Evolutionary conservation across 2,888 invertebrate genomes (phyloP).

Genomic region (Euproctis similis): DNA sequence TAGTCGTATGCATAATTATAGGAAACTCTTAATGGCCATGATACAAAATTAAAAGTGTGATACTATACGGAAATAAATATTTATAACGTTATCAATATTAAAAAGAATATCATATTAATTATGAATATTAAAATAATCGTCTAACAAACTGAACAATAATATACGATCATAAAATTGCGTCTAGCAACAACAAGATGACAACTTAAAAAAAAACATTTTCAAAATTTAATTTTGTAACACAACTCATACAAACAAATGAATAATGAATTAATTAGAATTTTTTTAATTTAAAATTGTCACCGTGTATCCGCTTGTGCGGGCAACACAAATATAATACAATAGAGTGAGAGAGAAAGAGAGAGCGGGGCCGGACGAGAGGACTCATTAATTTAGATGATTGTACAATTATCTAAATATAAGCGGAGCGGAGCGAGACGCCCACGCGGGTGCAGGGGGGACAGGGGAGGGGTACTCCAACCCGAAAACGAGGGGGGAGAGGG

Average conservation of each 20-base stretch:
- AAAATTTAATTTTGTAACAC: constrained; percentile 12
- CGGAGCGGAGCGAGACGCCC: constrained; percentile 71
- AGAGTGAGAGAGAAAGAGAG: no score
- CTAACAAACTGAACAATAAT: no score
- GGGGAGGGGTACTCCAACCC: constrained; percentile 68
- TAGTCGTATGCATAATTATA: no score
- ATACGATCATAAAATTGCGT: no score
- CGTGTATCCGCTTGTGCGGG: constrained; percentile 50
- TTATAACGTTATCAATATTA: no score
- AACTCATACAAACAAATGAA: constrained; percentile 25
- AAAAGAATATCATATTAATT: no score
- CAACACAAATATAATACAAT: constrained; percentile 65
- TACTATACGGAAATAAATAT: no score
- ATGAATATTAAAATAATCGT: no score
- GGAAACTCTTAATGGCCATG: no score
- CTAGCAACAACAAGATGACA: no score
- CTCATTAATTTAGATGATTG: constrained; percentile 77
- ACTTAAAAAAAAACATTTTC: no score
- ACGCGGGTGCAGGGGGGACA: constrained; percentile 56
- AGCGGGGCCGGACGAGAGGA: constrained; percentile 71
- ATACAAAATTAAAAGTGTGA: no score
- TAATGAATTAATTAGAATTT: constrained; percentile 46
- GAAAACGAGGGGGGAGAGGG: constrained; percentile 69
- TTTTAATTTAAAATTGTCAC: constrained; percentile 57
- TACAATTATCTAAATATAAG: constrained; percentile 77